Percentiles rank a stretch among this genome's conserved stretches.
phyloP scores from a whole-genome alignment of 2,113 vertebrate species.

The Psophia crepitans region DNA sequence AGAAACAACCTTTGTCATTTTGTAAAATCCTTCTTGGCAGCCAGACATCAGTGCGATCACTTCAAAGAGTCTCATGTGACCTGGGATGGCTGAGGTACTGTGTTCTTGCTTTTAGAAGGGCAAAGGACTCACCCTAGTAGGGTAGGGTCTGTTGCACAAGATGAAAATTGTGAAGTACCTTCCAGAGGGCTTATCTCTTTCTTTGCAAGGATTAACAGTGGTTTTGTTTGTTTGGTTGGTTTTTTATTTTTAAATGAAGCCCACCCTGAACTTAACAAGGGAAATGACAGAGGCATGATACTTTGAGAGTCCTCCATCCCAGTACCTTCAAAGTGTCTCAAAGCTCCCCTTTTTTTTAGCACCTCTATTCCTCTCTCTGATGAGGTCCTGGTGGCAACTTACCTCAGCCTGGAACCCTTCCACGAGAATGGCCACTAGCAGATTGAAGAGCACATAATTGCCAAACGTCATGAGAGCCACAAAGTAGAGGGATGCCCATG shows the following conservation, averaged over 20 bases:
- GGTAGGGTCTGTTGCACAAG: background rate
- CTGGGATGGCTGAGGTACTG: background rate
- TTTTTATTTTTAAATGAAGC: background rate
- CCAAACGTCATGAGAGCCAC: constrained; percentile 97
- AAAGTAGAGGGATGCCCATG: constrained; percentile 93
- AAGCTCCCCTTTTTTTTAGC: background rate
- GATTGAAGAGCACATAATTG: constrained; percentile 96
- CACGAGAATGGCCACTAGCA: constrained; percentile 94
- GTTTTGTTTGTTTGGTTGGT: background rate
- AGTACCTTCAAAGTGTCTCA: background rate
- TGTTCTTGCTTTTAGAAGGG: background rate
- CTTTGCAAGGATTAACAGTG: background rate
- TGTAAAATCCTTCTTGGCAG: background rate
- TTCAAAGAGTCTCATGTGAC: background rate
- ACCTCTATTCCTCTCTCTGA: background rate
- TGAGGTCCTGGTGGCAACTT: background rate
- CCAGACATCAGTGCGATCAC: background rate
- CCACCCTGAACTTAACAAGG: background rate
- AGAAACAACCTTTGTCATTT: background rate
- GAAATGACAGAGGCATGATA: background rate
- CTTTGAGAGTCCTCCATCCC: background rate
- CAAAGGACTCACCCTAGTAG: background rate
- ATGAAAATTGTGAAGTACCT: background rate
- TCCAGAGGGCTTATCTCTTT: background rate
- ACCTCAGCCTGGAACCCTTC: constrained; percentile 98